Base-by-base conservation (phyloP, 2,888 invertebrate genomes). In the Plebejus anna region DNA sequence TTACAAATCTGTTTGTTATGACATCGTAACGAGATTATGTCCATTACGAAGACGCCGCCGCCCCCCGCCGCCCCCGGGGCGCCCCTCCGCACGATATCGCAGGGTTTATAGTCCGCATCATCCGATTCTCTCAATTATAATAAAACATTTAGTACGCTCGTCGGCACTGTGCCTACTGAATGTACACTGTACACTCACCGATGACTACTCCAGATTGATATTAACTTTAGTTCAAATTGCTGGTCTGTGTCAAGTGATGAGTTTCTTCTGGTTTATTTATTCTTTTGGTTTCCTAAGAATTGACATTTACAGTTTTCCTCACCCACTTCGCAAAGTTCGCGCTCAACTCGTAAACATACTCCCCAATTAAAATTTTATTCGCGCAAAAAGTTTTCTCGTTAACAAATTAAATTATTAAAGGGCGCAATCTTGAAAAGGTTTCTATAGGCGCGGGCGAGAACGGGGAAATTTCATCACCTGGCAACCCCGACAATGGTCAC, bases 1-100 rank as follows among this genome's bases (percentile, higher is more conserved):
- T 94, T 93, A 93, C 93, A 93, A 94, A 94, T 93, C 93, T 94
- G 91, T 92, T 93, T 92, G 92, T 94, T 94, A 94, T 91, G 93
- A 90, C 92, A 92, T 93, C 93, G 92, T 94, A 90, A 93, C 91
- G 87, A 90, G 90, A 92, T 94, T 93, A 94, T 92, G 93, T 92
- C 93, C 92, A 87, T 90, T 89, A 85, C 85, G 90, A 91, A 92
- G 91, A 92, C 88, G 88, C 88, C 89, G 89, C 87, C 89, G 87
- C 88, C 89, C 84, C 87, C 89, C 85, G 3, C 28, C 88, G 89
- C 87, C 51, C 51, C 55, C 55, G 16, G 4, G 16, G 4, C 87
- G 88, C 89, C 88, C 88, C 88, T 85, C 88, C 88, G 89, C 89
- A 88, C 86, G 84, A 87, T 87, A 87, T 87, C 87, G 87, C 89